These are phyloP conservation scores for Epinotia brunnichana DNA, from an alignment of 2,888 invertebrate species.

Conservation along the genomic window DNA sequence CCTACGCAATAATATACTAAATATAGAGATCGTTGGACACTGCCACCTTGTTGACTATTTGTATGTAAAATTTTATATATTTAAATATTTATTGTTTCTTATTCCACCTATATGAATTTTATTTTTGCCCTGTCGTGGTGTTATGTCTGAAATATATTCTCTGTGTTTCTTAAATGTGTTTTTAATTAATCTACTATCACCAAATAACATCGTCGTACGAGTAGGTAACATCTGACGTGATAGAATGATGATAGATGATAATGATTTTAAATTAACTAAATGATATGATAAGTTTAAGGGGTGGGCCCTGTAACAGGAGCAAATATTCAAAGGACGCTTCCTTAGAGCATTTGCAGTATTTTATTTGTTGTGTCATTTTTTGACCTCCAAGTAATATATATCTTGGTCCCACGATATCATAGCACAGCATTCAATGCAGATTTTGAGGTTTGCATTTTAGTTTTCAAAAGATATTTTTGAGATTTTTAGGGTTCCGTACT, in stretches of 20 bases:
- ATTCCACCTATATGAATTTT: slow-evolving; percentile 76
- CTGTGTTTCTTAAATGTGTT: slow-evolving; percentile 77
- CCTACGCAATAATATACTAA: slow-evolving; percentile 47
- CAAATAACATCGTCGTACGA: neutral
- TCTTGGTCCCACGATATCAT: no score
- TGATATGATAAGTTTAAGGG: slow-evolving; percentile 18
- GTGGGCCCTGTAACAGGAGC: no score
- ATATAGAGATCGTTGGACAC: slow-evolving; percentile 58
- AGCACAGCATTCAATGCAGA: no score
- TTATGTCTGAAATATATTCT: slow-evolving; percentile 82
- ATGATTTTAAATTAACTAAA: neutral
- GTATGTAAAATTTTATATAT: slow-evolving; percentile 79
- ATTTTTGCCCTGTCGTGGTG: slow-evolving; percentile 81
- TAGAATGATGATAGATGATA: neutral
- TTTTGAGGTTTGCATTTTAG: no score
- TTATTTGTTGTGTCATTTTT: no score
- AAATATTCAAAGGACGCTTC: no score
- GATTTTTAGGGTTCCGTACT: no score
- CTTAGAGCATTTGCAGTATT: no score
- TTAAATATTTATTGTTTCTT: slow-evolving; percentile 79
- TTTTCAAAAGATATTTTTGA: no score
- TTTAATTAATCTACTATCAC: slow-evolving; percentile 54
- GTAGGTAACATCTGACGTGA: no score
- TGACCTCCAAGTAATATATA: no score
- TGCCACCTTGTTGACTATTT: slow-evolving; percentile 81